Base-by-base conservation (phyloP, 2,797 vertebrate species). In the Furcifer pardalis region DNA sequence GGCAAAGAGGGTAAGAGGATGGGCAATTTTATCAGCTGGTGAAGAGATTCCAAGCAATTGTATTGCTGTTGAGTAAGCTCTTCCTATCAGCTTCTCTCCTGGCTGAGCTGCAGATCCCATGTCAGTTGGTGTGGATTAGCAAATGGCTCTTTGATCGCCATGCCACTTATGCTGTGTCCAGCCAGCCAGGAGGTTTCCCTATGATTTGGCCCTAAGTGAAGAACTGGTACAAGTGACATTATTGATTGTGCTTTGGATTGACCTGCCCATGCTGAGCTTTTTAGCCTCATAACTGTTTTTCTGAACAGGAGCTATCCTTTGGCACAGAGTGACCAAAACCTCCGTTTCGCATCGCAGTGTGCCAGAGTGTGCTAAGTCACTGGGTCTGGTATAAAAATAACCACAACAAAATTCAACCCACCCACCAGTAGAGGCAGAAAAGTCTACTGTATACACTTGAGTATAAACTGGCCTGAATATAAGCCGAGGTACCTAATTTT, bases 1-100 rank as follows among this genome's bases (percentile, higher is more conserved):
- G 5, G 56, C 42, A 69, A 81, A 71, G 63, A 46, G 25, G 79
- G 84, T 86, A 77, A 81, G 78, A 59, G 19, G 2, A n/a, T n/a
- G n/a, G 1, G 2, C 42, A 40, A 7, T 13, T 35, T n/a, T 8
- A 37, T 27, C 23, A 27, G 23, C 30, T 82, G 30, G 17, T 10
- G 12, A 40, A 73, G 56, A 74, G 56, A 37, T 37, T 63, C 27
- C 59, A 49, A 13, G 7, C 35, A 2, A 6, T 75, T 25, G 1
- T n/a, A 19, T 65, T 32, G 10, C 25, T 27, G 23, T 2, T n/a
- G 21, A 62, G 30, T 15, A 23, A 15, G 37, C 40, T 35, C 49
- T 69, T 44, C 7, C 37, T 37, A 27, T 71, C 30, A 27, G 49
- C 46, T 13, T 13, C 25, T 62, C 32, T 65, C 1, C 32, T 5